Evolutionary conservation across 1,140 invertebrate genomes (phyloP), one percentile per base, ranked within the genome.

Genomic region (Drosophila guanche): DNA sequence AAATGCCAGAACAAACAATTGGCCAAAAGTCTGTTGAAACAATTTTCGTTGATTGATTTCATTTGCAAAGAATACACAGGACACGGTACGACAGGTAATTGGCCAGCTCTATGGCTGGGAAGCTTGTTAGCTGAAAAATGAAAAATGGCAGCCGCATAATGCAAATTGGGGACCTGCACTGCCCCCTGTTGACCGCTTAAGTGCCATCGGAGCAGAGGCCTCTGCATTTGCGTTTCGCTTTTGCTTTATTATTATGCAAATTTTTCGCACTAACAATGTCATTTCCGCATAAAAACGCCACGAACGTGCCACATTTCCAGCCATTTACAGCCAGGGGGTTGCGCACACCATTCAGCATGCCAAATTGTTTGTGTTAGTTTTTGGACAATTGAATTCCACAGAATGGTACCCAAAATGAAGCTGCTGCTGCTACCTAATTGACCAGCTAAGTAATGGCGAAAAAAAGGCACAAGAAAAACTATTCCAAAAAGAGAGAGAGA

Each of bases 221-320:
- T 33, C 33, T 51, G 53, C 25, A n/a, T 54, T 42, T 27, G n/a
- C 48, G 16, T 12, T 42, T 20, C 40, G 57, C 65, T 63, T 52
- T 68, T 65, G 72, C 53, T 81, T 86, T 86, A 86, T 88, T 88
- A 88, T 79, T 88, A 88, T 88, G 83, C 83, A 88, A 88, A 88
- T 81, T 77, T 77, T 69, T 79, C 59, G 59, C 58, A 75, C 84
- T 79, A 83, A 89, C 84, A 88, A 89, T 88, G 79, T 88, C 84
- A 88, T 88, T 88, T 88, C 83, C 84, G 81, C 67, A 68, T 73
- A 65, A 75, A 81, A 88, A 88, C 70, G 76, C 69, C 72, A 75
- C 76, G 48, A 57, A 63, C 55, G 65, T 48, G 58, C 42, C 70
- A 67, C 63, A 89, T 88, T 89, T 88, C 78, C 83, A 66, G 83